Evolutionary conservation across 2,113 vertebrate genomes (phyloP).

Genomic region (Spea bombifrons): DNA sequence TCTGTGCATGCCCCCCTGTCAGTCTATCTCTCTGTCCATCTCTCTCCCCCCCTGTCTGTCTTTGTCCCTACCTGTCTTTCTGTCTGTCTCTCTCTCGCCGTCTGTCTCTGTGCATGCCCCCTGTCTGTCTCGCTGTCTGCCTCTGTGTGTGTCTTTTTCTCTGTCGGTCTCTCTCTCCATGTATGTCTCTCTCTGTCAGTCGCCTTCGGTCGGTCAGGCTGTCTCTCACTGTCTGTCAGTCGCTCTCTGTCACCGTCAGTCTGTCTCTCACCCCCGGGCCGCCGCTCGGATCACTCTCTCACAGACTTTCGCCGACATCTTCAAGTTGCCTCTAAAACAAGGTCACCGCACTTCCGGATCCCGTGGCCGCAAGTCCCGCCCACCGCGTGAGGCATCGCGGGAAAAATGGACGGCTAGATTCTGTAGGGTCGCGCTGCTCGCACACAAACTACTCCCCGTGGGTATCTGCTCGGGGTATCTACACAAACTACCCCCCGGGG

Average conservation of each 20-base stretch:
- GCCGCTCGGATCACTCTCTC: neutral
- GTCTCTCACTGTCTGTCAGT: neutral
- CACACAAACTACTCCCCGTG: no score
- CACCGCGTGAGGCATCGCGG: neutral
- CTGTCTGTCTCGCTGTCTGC: neutral
- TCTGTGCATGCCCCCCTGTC: neutral
- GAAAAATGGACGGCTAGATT: neutral
- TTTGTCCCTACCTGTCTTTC: neutral
- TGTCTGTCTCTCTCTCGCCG: neutral
- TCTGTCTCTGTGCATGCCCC: neutral
- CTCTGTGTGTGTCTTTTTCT: neutral
- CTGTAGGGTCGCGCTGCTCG: no score
- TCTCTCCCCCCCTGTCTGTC: neutral
- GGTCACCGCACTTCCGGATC: neutral
- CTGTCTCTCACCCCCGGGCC: conserved; percentile 1
- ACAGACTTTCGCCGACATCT: neutral
- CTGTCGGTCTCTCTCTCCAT: neutral
- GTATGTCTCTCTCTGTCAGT: neutral
- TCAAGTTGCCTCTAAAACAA: neutral
- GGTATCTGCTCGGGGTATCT: no score
- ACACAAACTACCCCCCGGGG: no score
- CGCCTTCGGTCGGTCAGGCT: neutral
- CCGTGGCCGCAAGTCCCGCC: neutral
- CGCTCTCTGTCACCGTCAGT: neutral
- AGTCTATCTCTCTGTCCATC: neutral